Evolutionary conservation across 1,140 invertebrate species (phyloP).

Genomic region (Sminthurinus signatus): DNA sequence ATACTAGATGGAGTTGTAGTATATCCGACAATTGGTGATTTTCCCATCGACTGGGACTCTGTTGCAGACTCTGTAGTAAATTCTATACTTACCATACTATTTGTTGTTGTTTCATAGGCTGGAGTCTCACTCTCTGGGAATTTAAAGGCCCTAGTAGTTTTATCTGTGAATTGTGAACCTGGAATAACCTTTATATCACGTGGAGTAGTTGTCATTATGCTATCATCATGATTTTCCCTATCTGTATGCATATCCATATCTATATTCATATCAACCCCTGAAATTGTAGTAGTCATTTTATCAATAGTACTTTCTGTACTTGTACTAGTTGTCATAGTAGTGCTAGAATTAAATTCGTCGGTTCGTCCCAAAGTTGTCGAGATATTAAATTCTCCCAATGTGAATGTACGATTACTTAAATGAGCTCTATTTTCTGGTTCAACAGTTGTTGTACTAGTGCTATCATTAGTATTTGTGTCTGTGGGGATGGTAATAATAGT

Average conservation of each 20-base stretch:
- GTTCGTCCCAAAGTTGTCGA: background rate
- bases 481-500: background rate
- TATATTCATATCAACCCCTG: background rate
- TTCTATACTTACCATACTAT: background rate
- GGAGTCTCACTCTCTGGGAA: constrained; percentile 7
- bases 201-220: no score
- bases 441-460: no score
- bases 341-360: no score
- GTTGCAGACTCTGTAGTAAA: background rate
- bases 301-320: background rate
- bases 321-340: no score
- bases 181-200: no score
- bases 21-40: no score
- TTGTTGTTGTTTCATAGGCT: background rate
- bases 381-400: background rate
- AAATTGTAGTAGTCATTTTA: background rate
- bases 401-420: background rate
- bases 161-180: background rate
- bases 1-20: no score
- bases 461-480: background rate
- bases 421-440: background rate
- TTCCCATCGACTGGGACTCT: background rate
- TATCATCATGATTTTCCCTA: no score
- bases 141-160: constrained; percentile 4
- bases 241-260: background rate